Evolutionary conservation across 2,113 vertebrate species (phyloP).

Genomic region (Rhipidura dahli): DNA sequence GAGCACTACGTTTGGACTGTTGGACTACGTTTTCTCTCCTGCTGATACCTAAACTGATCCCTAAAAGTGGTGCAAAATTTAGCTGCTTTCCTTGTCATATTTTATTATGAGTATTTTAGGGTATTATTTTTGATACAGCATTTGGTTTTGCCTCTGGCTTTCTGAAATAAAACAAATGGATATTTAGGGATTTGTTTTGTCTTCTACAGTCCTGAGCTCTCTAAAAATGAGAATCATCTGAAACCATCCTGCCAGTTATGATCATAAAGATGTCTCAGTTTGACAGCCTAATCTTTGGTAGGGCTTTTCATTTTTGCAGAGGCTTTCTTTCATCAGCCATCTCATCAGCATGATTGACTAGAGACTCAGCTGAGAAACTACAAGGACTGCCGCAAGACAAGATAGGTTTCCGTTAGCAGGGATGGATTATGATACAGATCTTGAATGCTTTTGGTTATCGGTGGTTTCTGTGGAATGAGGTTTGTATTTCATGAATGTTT

Average conservation of each 20-base stretch:
- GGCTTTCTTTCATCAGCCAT: neutral
- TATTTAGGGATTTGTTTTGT: neutral
- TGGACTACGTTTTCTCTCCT: neutral
- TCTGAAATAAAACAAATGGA: neutral
- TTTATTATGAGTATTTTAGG: neutral
- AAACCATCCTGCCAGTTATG: neutral
- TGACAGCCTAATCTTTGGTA: neutral
- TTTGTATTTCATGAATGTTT: neutral
- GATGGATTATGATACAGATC: neutral
- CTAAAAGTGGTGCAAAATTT: neutral
- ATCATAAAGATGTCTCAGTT: neutral
- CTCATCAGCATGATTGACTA: neutral
- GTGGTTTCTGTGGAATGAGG: neutral
- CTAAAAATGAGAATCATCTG: neutral
- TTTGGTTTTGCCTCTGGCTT: neutral
- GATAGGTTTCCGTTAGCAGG: neutral
- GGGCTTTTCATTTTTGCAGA: neutral
- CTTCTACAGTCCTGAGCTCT: neutral
- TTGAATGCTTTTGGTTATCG: neutral
- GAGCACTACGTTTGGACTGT: neutral
- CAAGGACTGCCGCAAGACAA: neutral
- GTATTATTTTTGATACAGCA: neutral
- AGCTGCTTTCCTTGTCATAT: neutral
- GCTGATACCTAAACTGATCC: neutral
- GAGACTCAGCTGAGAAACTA: neutral